Base-by-base conservation (phyloP, 2,797 vertebrate genomes). In the Luscinia megarhynchos region DNA sequence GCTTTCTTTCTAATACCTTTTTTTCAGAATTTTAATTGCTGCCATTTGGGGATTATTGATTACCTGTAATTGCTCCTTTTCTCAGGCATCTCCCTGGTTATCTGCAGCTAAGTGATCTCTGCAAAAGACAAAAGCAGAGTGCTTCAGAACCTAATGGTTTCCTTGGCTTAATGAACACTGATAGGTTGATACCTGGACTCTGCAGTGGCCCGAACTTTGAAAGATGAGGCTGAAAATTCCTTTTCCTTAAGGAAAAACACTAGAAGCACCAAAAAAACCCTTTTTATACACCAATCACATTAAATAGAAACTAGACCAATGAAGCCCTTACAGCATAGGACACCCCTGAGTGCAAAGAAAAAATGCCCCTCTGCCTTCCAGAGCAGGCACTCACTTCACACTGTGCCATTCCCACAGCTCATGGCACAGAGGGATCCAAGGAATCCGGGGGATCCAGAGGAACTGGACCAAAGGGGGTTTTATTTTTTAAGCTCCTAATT, bases 31-130 rank as follows among this genome's bases (percentile, higher is more conserved):
- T 94, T 92, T 94, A 96, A 96, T 96, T 94, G 85, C 83, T 93
- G 63, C 50, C 59, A 79, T 94, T 94, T 93, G 87, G 94, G 68
- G 53, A 46, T 84, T 92, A 95, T 95, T 95, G 95, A 96, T 96
- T 92, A 94, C 34, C 67, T 77, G 48, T 92, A 96, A 95, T 84
- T 91, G 79, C 80, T 92, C 45, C 41, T 93, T 88, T 94, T 93
- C 83, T 58, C 85, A 82, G 66, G 43, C 64, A 77, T 89, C 78
- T 82, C 67, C 74, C 63, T 59, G 32, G 58, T 68, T 91, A 84
- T 87, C 57, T 87, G 53, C 66, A 86, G 66, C 82, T 59, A 74
- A 43, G 48, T 58, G 54, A 73, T 58, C 62, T 91, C 32, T 57
- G 76, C 64, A 70, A 90, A 87, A 67, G 69, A 78, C 30, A 57